These are phyloP conservation scores for Arctopsyche grandis DNA, from an alignment of 1,140 invertebrate genomes.

Conservation along the genomic window DNA sequence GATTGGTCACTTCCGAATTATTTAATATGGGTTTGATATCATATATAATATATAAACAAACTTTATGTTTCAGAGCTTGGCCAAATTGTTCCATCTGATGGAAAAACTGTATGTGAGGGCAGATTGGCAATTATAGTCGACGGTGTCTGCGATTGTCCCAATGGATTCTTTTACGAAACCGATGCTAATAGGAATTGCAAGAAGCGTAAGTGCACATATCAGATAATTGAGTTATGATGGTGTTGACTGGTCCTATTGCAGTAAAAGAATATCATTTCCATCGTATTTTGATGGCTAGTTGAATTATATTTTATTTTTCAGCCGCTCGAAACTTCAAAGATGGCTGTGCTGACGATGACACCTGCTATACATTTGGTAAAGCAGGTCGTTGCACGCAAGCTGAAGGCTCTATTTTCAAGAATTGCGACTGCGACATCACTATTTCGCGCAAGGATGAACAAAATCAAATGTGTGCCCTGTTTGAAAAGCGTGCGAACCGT, in stretches of 20 bases:
- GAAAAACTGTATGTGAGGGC: not conserved
- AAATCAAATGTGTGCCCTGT: not conserved
- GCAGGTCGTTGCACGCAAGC: not conserved
- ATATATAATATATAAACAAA: too few relatives aligned
- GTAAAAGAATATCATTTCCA: too few relatives aligned
- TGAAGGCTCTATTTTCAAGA: not conserved
- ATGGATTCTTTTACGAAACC: slow-evolving; percentile 28
- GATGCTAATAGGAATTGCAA: not conserved
- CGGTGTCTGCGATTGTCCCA: slow-evolving; percentile 18
- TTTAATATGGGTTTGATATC: too few relatives aligned
- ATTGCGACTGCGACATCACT: slow-evolving; percentile 17
- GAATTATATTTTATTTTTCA: not conserved
- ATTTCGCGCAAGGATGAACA: slow-evolving; percentile 5
- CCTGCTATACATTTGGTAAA: slow-evolving; percentile 24
- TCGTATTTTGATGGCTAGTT: too few relatives aligned
- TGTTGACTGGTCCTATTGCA: too few relatives aligned
- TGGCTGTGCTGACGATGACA: slow-evolving; percentile 7
- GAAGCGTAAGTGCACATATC: slow-evolving; percentile 19
- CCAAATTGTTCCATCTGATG: not conserved
- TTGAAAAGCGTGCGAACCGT: slow-evolving; percentile 9
- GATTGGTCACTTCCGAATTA: too few relatives aligned
- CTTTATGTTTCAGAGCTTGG: slow-evolving; percentile 29
- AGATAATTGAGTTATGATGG: too few relatives aligned
- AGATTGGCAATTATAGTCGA: not conserved
- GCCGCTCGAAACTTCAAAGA: slow-evolving; percentile 28